Evolutionary conservation across 2,888 invertebrate genomes (phyloP), one percentile per base, ranked within the genome.

Genomic region (Chydorus sphaericus): DNA sequence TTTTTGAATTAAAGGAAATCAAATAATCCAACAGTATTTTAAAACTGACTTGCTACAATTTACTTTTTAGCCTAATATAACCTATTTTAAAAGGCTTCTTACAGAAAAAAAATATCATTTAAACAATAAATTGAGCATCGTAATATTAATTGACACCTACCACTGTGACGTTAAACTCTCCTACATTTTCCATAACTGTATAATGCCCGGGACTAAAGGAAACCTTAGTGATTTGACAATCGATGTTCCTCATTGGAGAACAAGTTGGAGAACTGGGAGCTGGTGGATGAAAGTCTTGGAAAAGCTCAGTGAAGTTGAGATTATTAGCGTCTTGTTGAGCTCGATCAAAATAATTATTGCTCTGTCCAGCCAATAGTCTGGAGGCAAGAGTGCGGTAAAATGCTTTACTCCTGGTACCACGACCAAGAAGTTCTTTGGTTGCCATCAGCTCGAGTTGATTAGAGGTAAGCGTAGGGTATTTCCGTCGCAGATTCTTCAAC

Each of bases 111-210:
- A n/a, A n/a, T n/a, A n/a, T n/a, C n/a, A n/a, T n/a, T n/a, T n/a
- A n/a, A n/a, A n/a, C n/a, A n/a, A n/a, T n/a, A n/a, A n/a, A n/a
- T n/a, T n/a, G n/a, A n/a, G n/a, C n/a, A n/a, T n/a, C n/a, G n/a
- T n/a, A n/a, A n/a, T n/a, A n/a, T n/a, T n/a, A n/a, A n/a, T n/a
- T n/a, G n/a, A n/a, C n/a, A n/a, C n/a, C n/a, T n/a, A 85, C 80
- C 1, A 97, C 89, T 36, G 86, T 82, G 14, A 93, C 84, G 65
- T 89, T 85, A 67, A 97, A 94, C 14, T 85, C 80, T 0, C 97
- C 98, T 59, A 97, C 92, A 70, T 93, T 96, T 70, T 98, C 98
- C 82, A 98, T 86, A 2, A 98, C 97, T 1, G 96, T 96, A 72
- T 98, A 98, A 69, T 97, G 94, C 56, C 89, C 86, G 0, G 97